These are phyloP conservation scores for Lanius collurio DNA, from an alignment of 2,113 vertebrate genomes.

Conservation along the genomic window DNA sequence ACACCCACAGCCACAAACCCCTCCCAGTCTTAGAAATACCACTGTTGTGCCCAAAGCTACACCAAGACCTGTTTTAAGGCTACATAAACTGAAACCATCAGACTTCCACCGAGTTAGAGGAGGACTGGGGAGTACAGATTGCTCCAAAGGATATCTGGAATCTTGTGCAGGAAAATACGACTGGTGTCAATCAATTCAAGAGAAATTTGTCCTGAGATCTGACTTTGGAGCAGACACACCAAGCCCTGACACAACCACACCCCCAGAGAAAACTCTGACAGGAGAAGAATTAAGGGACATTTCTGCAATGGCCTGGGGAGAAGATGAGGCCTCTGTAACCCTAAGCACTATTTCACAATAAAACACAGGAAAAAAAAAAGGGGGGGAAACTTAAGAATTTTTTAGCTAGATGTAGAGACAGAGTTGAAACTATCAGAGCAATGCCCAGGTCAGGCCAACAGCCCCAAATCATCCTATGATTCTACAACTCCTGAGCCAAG, in stretches of 20 bases:
- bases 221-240: neutral
- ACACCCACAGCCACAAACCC: neutral
- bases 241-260: neutral
- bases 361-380: accelerated
- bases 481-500: neutral
- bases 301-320: neutral
- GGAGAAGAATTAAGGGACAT: neutral
- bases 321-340: neutral
- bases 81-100: neutral
- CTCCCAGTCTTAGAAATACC: neutral
- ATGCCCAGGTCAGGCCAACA: neutral
- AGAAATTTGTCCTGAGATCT: neutral
- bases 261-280: neutral
- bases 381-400: neutral
- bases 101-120: neutral
- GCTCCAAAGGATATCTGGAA: neutral
- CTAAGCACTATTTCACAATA: neutral
- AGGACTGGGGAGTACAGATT: neutral
- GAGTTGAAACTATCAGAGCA: neutral
- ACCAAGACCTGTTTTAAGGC: neutral
- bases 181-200: neutral
- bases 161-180: neutral
- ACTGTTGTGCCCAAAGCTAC: neutral
- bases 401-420: neutral
- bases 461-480: neutral